phyloP scores from a whole-genome alignment of 2,888 invertebrate genomes.

The Dilophus febrilis region DNA sequence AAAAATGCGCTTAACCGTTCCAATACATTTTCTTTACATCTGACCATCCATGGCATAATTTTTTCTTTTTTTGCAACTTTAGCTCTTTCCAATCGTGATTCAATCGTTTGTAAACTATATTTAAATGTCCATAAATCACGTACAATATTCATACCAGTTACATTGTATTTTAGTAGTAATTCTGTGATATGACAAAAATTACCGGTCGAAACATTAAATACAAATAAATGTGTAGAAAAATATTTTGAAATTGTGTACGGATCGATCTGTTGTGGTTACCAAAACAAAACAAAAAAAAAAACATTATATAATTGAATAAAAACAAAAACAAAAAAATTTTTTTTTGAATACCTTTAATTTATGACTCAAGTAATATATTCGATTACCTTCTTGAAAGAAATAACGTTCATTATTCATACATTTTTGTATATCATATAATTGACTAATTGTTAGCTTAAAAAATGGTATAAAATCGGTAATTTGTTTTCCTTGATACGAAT shows the following conservation, averaged over 20 bases:
- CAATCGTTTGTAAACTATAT: constrained; percentile 37
- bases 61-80: constrained; percentile 32
- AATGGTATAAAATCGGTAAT: constrained; percentile 37
- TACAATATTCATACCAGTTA: constrained; percentile 36
- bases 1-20: no score
- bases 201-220: constrained; percentile 36
- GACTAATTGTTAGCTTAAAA: constrained; percentile 28
- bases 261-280: constrained; percentile 21
- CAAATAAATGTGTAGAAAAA: constrained; percentile 35
- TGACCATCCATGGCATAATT: constrained; percentile 49
- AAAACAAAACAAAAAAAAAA: constrained; percentile 6
- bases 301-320: background rate
- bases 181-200: constrained; percentile 36
- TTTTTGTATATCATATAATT: constrained; percentile 17
- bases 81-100: constrained; percentile 33
- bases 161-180: constrained; percentile 35
- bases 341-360: constrained; percentile 31
- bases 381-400: constrained; percentile 31
- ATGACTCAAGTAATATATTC: constrained; percentile 39
- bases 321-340: background rate
- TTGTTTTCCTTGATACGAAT: constrained; percentile 23
- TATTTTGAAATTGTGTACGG: constrained; percentile 31
- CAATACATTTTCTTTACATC: constrained; percentile 38
- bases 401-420: constrained; percentile 26
- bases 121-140: constrained; percentile 47